Conservation (phyloP, 2,113 vertebrate genomes). For the Centropus bengalensis region DNA sequence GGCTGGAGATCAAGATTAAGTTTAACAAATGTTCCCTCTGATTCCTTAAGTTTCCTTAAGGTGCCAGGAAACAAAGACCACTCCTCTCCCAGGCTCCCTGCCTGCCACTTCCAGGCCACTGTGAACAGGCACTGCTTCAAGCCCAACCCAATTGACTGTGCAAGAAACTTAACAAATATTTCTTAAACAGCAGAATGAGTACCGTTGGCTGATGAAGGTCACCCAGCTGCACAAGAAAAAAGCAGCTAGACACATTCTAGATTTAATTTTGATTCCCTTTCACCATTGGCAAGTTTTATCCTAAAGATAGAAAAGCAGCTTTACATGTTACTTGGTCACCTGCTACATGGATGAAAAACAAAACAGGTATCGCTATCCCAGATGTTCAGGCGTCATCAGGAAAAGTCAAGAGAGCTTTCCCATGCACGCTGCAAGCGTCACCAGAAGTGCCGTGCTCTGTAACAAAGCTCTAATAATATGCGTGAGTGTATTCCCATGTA, state of each 20-base stretch:
- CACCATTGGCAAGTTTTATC: neutral
- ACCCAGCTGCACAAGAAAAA: neutral
- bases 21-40: neutral
- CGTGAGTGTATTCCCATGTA: neutral
- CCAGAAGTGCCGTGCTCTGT: fast-evolving
- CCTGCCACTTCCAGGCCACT: neutral
- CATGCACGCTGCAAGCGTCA: neutral
- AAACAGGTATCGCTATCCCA: neutral
- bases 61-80: neutral
- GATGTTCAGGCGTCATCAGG: neutral
- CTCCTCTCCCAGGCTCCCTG: neutral
- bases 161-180: neutral
- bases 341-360: fast-evolving
- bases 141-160: fast-evolving
- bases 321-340: neutral
- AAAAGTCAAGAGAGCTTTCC: neutral
- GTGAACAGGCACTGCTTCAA: neutral
- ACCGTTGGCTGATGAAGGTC: neutral
- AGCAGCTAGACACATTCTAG: neutral
- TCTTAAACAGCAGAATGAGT: neutral
- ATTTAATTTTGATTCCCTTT: neutral
- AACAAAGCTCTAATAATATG: neutral
- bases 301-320: neutral
- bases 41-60: neutral
- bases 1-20: neutral